Percentiles rank a stretch among this genome's conserved stretches.
Evolutionary conservation across 2,888 invertebrate genomes (phyloP).

Genomic region (Mythimna loreyi): DNA sequence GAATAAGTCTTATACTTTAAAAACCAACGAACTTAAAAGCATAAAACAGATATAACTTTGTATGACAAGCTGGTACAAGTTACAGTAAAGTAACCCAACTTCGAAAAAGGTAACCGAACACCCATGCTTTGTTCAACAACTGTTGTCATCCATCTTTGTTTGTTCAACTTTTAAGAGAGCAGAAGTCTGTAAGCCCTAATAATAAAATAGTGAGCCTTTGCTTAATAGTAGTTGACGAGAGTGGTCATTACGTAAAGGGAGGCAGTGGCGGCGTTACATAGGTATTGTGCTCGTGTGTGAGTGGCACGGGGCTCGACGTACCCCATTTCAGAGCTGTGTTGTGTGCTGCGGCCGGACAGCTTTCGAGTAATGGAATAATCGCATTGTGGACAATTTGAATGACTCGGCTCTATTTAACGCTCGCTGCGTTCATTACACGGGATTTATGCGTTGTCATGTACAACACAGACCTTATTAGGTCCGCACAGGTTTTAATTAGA

Average conservation of each 20-base stretch:
- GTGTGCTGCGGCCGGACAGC: conserved; percentile 74
- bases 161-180: conserved; percentile 22
- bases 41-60: background rate
- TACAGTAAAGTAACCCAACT: conserved; percentile 1
- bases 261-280: conserved; percentile 16
- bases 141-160: conserved; percentile 34
- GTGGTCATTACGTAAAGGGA: conserved; percentile 55
- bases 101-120: conserved; percentile 16
- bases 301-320: conserved; percentile 57
- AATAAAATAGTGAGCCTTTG: conserved; percentile 47
- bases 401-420: conserved; percentile 86
- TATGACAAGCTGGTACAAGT: background rate
- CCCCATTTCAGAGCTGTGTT: conserved; percentile 66
- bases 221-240: conserved; percentile 49
- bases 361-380: conserved; percentile 86
- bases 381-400: conserved; percentile 88
- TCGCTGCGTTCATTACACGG: conserved; percentile 86
- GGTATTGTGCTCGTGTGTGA: conserved; percentile 46
- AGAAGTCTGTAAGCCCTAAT: conserved; percentile 28
- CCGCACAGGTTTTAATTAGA: conserved; percentile 86
- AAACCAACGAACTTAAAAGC: background rate
- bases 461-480: conserved; percentile 84
- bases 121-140: conserved; percentile 2
- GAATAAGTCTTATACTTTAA: background rate
- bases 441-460: conserved; percentile 88